phyloP scores from a whole-genome alignment of 2,113 vertebrate genomes.

The Ginglymostoma cirratum region DNA sequence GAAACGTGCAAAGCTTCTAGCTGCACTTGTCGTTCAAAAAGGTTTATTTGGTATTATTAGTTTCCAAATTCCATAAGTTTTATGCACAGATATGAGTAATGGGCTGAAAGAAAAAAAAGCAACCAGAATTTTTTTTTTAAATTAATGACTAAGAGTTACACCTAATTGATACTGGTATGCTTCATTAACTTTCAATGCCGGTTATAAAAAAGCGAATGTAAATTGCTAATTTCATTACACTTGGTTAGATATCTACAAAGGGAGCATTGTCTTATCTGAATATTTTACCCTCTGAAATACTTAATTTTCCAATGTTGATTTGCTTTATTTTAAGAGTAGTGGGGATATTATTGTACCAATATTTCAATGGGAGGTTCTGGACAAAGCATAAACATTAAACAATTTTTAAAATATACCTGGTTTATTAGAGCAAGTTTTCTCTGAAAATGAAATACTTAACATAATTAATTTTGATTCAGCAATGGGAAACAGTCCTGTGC shows the following conservation, averaged over 20 bases:
- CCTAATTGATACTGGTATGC: background rate
- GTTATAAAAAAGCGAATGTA: background rate
- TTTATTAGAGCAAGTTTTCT: background rate
- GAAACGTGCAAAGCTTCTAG: background rate
- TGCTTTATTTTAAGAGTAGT: background rate
- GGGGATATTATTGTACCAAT: background rate
- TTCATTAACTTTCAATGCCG: background rate
- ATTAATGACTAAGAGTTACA: background rate
- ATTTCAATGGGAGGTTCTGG: background rate
- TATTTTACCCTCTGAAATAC: background rate
- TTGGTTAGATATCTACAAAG: background rate
- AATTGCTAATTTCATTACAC: background rate
- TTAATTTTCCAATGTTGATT: background rate
- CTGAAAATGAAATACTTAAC: background rate
- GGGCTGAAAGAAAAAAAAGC: background rate
- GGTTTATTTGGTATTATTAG: background rate
- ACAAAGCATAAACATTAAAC: background rate
- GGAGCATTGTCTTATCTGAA: background rate
- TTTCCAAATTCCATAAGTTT: conserved; percentile 24
- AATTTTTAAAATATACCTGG: background rate
- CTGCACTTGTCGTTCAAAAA: conserved; percentile 12
- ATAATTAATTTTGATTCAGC: background rate
- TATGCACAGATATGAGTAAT: background rate
- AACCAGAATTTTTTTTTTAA: background rate
- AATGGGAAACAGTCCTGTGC: background rate